phyloP scores from a whole-genome alignment of 2,113 vertebrate genomes.

The Blennius ocellaris region DNA sequence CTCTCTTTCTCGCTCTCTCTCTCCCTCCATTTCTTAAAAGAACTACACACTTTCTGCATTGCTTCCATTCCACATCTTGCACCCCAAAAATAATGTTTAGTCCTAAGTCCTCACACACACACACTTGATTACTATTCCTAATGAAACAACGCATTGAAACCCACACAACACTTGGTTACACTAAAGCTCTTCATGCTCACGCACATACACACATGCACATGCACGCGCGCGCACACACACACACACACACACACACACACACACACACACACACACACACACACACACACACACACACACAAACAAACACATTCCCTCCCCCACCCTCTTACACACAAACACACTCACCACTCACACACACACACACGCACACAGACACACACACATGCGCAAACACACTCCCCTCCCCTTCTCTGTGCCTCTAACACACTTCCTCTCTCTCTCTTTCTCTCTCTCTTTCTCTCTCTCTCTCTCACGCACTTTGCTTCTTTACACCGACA shows the following conservation, averaged over 20 bases:
- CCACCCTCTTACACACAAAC: constrained; percentile 61
- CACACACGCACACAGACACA: constrained; percentile 73
- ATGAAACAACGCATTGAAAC: constrained; percentile 50
- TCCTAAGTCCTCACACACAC: constrained; percentile 35
- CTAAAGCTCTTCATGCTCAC: constrained; percentile 46
- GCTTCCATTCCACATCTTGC: constrained; percentile 25
- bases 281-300: constrained; percentile 58
- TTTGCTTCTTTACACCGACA: constrained; percentile 53
- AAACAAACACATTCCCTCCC: constrained; percentile 65
- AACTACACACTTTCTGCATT: constrained; percentile 50
- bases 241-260: constrained; percentile 19
- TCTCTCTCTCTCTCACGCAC: constrained; percentile 12
- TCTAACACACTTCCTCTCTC: constrained; percentile 78
- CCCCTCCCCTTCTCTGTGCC: constrained; percentile 72
- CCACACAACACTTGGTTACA: constrained; percentile 51
- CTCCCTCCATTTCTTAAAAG: no score
- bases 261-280: neutral
- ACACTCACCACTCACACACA: constrained; percentile 74
- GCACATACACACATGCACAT: constrained; percentile 23
- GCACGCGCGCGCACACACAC: constrained; percentile 14
- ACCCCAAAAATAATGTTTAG: constrained; percentile 29
- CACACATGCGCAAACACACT: constrained; percentile 71
- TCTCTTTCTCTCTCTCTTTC: constrained; percentile 54
- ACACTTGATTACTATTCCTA: constrained; percentile 50
- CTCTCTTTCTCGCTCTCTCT: constrained; percentile 11